Evolutionary conservation across 2,797 vertebrate species (phyloP).

Genomic region (Octomys mimax): DNA sequence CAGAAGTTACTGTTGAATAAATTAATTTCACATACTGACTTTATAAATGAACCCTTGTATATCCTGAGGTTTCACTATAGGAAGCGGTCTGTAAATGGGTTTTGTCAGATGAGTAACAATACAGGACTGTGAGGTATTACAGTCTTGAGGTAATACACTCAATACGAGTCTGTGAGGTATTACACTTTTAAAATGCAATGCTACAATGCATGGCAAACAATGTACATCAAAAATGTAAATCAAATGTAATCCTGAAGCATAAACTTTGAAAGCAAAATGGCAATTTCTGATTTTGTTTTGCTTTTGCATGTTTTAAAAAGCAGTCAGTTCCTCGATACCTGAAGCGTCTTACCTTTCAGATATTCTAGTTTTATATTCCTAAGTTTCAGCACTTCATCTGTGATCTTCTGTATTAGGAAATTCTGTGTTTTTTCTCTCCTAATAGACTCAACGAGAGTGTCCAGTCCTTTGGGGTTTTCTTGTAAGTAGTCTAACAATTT

Average conservation of each 20-base stretch:
- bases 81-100: not conserved
- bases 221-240: conserved; percentile 10
- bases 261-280: not conserved
- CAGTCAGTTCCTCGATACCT: not conserved
- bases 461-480: conserved; percentile 96
- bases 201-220: conserved; percentile 19
- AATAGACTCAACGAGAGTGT: conserved; percentile 95
- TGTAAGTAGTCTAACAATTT: conserved; percentile 95
- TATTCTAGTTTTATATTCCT: conserved; percentile 96
- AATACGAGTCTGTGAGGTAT: not conserved
- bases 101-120: conserved; percentile 39
- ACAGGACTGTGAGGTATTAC: not conserved
- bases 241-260: conserved; percentile 24
- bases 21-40: conserved; percentile 29
- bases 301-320: not conserved
- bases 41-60: conserved; percentile 22
- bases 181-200: conserved; percentile 37
- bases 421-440: conserved; percentile 94
- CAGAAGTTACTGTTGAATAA: conserved; percentile 23
- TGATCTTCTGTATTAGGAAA: conserved; percentile 97
- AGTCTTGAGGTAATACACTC: no score
- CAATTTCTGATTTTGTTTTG: not conserved
- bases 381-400: conserved; percentile 95
- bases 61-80: not conserved
- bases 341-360: conserved; percentile 91